These are phyloP conservation scores for Nomada lathburiana DNA, from an alignment of 2,888 invertebrate species.

Conservation along the genomic window DNA sequence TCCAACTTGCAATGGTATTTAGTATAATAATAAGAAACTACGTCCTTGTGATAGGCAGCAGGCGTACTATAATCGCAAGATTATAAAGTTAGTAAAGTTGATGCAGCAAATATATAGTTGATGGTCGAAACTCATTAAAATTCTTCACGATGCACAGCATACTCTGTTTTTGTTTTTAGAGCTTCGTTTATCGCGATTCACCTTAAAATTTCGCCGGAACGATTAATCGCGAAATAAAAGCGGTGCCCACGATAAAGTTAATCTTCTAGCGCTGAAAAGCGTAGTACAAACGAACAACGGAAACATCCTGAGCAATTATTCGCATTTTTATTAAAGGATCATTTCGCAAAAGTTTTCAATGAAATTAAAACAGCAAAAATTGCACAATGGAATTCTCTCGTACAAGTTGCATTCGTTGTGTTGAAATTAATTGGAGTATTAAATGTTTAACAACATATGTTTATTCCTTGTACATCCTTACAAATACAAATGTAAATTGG, in stretches of 20 bases:
- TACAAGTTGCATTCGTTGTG: no score
- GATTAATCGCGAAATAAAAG: slow-evolving; percentile 29
- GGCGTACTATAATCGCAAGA: neutral
- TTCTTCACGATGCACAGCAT: no score
- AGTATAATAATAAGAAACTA: no score
- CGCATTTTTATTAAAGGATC: neutral
- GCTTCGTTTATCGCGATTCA: slow-evolving; percentile 37
- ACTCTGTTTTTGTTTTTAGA: slow-evolving; percentile 45
- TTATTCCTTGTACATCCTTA: no score
- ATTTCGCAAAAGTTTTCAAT: neutral
- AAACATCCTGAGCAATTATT: neutral
- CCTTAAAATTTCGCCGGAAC: slow-evolving; percentile 27
- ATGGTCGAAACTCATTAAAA: no score
- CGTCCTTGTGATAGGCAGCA: no score
- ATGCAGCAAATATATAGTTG: slow-evolving; percentile 13
- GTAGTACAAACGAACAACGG: neutral
- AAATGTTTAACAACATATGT: no score
- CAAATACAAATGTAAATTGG: no score
- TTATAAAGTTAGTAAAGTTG: slow-evolving; percentile 8
- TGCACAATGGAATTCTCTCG: neutral
- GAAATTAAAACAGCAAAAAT: neutral
- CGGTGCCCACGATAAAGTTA: slow-evolving; percentile 6
- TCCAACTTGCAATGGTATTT: no score
- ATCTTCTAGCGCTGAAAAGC: neutral
- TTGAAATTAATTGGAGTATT: no score